Conservation (phyloP, 2,113 vertebrate species). For the Leptobrachium ailaonicum region DNA sequence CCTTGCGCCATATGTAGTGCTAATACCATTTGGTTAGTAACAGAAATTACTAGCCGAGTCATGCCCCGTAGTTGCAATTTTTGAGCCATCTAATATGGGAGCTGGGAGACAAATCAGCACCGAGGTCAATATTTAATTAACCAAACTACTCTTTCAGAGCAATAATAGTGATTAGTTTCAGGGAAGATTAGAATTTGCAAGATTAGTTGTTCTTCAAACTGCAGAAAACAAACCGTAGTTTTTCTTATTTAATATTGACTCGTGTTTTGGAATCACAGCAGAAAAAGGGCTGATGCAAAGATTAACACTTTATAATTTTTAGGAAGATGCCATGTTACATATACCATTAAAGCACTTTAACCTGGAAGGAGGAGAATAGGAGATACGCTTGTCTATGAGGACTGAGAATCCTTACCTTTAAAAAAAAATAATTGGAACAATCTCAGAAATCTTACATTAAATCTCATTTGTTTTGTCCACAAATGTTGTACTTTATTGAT, state of each 20-base stretch:
- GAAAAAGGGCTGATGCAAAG: constrained; percentile 15
- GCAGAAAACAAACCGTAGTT: constrained; percentile 15
- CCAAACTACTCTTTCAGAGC: constrained; percentile 34
- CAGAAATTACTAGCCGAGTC: neutral
- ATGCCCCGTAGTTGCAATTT: neutral
- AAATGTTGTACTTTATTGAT: too few species aligned
- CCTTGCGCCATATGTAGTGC: too few species aligned
- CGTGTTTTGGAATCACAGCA: neutral
- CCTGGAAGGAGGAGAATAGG: too few species aligned
- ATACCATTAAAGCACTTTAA: too few species aligned
- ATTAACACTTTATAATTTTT: neutral
- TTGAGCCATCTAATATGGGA: neutral
- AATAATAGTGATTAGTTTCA: constrained; percentile 34
- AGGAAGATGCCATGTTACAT: too few species aligned
- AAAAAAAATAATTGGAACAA: too few species aligned
- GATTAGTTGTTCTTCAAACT: constrained; percentile 18
- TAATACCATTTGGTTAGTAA: neutral
- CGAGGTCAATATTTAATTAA: constrained; percentile 42
- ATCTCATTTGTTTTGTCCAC: too few species aligned
- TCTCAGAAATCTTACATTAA: too few species aligned
- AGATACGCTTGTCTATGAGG: too few species aligned
- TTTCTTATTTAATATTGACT: constrained; percentile 21
- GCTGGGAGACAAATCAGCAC: constrained; percentile 1
- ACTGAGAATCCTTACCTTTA: too few species aligned
- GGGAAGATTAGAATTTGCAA: constrained; percentile 16